Evolutionary conservation across 2,113 vertebrate species (phyloP), one percentile per base, ranked within the genome.

Genomic region (Brachirus orientalis): DNA sequence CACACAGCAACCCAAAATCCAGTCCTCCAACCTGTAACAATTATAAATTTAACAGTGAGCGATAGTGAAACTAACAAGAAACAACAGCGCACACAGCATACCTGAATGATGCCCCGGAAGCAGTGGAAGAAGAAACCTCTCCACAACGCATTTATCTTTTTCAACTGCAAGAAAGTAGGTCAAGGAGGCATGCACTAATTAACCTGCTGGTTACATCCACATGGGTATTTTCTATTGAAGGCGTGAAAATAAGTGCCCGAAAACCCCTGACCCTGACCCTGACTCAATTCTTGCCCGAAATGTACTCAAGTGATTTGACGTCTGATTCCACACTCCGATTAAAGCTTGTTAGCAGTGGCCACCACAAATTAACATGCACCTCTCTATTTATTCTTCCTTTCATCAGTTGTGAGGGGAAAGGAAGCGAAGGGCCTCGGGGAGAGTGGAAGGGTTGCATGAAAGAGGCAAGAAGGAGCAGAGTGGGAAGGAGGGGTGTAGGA

Each of bases 341-440:
- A 91, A 87, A 89, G 80, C 81, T 81, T 75, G 53, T 83, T 82
- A 88, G 60, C 67, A 82, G 44, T 61, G 61, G 70, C 82, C 63
- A 72, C 70, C 63, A 58, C 71, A 85, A 86, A 89, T 90, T 75
- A 83, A 68, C 86, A 86, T 82, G 75, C 73, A 77, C 75, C 71
- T 72, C 80, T 83, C 86, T 69, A 85, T 86, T 85, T 85, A 70
- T 76, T 54, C 56, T 57, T 68, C 62, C 80, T 91, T 92, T 86
- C 77, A 89, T 91, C 84, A 85, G 58, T 43, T 36, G 61, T 38
- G 7, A 11, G 37, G 47, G 68, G 20, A 64, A 56, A 63, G 53
- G 57, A 72, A 69, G 73, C 53, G 50, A 40, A 61, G 40, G 54
- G 63, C 74, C 72, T 79, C 7, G 0, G 61, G 77, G 74, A 78